A percentile compares a stretch with the other conserved stretches of the same genome.
Evolutionary conservation across 1,140 invertebrate genomes (phyloP).

Genomic region (Magallana angulata): DNA sequence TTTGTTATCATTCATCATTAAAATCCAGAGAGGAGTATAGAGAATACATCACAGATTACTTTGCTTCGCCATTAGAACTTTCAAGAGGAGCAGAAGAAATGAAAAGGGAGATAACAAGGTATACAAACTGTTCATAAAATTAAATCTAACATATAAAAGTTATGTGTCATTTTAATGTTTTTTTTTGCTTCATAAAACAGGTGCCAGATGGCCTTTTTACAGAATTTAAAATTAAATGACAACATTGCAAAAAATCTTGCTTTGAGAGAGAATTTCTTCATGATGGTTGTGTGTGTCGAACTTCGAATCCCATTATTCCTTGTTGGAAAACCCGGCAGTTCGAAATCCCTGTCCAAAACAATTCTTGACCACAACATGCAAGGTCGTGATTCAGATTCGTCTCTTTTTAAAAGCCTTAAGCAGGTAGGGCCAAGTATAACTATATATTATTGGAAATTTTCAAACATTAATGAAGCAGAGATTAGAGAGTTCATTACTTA

Average conservation of each 20-base stretch:
- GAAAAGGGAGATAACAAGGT: conserved; percentile 15
- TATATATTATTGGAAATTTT: too few species aligned
- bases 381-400: conserved; percentile 49
- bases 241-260: conserved; percentile 76
- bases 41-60: conserved; percentile 56
- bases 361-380: conserved; percentile 75
- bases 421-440: not conserved
- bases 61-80: conserved; percentile 55
- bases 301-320: conserved; percentile 74
- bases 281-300: conserved; percentile 76
- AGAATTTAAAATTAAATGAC: conserved; percentile 66
- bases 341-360: conserved; percentile 75
- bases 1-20: conserved; percentile 74
- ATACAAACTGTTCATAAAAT: not conserved
- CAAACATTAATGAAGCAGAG: too few species aligned
- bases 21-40: conserved; percentile 65
- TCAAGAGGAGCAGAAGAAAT: conserved; percentile 56
- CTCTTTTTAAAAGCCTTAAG: not conserved
- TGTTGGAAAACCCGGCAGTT: conserved; percentile 76
- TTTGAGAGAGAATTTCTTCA: conserved; percentile 75
- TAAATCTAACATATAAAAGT: too few species aligned
- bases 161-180: too few species aligned
- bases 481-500: too few species aligned
- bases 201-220: conserved; percentile 72
- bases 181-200: conserved; percentile 35